These are phyloP conservation scores for Parauchenoglanis punctatus DNA, from an alignment of 2,797 vertebrate genomes.

Conservation along the genomic window DNA sequence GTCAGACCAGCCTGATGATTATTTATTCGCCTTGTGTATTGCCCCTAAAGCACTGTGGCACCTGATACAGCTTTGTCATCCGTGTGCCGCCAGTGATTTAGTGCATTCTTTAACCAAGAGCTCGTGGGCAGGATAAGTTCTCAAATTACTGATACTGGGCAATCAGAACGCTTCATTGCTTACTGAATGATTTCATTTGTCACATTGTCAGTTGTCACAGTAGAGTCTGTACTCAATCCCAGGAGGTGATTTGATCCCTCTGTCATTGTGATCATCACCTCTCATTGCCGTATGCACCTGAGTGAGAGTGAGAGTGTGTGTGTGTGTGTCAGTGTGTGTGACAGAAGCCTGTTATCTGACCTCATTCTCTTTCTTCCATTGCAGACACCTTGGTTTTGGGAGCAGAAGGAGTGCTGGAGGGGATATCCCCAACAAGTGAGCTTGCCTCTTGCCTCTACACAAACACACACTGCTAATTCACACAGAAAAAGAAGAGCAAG, in stretches of 20 bases:
- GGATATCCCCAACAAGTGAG: slow-evolving; percentile 88
- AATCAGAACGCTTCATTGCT: not conserved
- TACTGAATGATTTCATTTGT: not conserved
- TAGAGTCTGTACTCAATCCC: not conserved
- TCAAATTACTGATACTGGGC: not conserved
- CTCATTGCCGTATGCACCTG: not conserved
- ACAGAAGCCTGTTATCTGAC: slow-evolving; percentile 4
- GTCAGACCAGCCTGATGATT: not conserved
- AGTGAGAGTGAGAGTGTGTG: not conserved
- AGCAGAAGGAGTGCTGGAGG: slow-evolving; percentile 84
- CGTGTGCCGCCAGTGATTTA: not conserved
- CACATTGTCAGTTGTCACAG: not conserved
- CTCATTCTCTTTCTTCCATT: slow-evolving; percentile 17
- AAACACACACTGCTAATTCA: not conserved
- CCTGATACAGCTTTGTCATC: not conserved
- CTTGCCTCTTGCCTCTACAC: not conserved
- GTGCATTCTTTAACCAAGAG: not conserved
- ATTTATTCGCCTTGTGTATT: not conserved
- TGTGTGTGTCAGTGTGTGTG: not conserved
- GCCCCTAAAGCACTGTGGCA: not conserved
- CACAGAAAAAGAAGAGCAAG: not conserved
- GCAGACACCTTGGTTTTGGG: slow-evolving; percentile 92
- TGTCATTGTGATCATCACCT: not conserved
- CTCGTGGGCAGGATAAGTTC: not conserved
- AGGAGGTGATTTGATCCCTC: not conserved